Evolutionary conservation across 1,140 invertebrate species (phyloP), one percentile per base, ranked within the genome.

Genomic region (Globodera rostochiensis): DNA sequence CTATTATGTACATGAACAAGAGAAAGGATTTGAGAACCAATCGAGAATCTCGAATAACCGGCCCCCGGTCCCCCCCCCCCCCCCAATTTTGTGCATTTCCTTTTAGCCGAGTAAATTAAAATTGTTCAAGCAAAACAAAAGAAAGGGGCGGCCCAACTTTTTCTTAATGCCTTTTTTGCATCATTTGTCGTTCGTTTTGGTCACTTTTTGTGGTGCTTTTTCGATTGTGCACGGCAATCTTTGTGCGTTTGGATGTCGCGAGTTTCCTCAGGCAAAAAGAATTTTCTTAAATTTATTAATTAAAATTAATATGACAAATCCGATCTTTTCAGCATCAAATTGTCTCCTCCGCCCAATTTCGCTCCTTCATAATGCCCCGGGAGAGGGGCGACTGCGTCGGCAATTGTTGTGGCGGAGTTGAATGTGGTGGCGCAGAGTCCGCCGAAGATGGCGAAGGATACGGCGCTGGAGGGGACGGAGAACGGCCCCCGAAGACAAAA

Each of bases 231-330:
- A 19, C 11, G 46, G 25, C 76, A 36, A 47, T 77, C 53, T 77
- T 6, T 77, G 76, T 46, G 76, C 76, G 49, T 77, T 77, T 36
- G 76, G 76, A 3, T 77, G 76, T 77, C 49, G 53, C n/a, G 76
- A 77, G n/a, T 77, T 57, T 11, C 76, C 76, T 8, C 76, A 64
- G 19, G 57, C 19, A 19, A 13, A 36, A 36, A 36, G 1, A 36
- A 36, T 3, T 36, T 36, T 36, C 2, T 36, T 36, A 3, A 36
- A 36, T 36, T 36, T 36, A 36, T 36, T 36, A 36, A 36, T 36
- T 36, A 36, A 36, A 36, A 36, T 36, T 36, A 36, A 36, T 36
- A 36, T 36, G 36, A 3, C 36, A 36, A 36, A 6, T 64, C 11
- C 57, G 57, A 4, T n/a, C 36, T 64, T 11, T 64, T 64, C 57